phyloP scores from a whole-genome alignment of 2,113 vertebrate genomes.

The Puma concolor region DNA sequence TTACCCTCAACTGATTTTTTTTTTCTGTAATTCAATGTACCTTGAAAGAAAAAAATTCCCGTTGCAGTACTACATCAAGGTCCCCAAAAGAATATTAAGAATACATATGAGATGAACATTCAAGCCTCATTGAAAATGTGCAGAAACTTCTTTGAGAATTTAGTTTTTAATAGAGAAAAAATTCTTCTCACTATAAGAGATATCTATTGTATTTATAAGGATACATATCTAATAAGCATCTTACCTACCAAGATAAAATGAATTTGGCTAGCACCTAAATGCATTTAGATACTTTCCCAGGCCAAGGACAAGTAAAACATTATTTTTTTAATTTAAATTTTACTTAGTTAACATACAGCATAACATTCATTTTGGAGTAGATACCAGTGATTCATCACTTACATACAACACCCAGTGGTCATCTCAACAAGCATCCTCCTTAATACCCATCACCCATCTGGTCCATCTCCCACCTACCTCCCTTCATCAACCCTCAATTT shows the following conservation, averaged over 20 bases:
- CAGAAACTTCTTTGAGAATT: conserved; percentile 49
- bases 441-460: too few species aligned
- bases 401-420: too few species aligned
- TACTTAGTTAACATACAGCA: too few species aligned
- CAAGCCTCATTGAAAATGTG: conserved; percentile 31
- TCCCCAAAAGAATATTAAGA: conserved; percentile 51
- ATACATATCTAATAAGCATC: conserved; percentile 8
- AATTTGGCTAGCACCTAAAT: conserved; percentile 53
- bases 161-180: conserved; percentile 47
- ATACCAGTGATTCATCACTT: too few species aligned
- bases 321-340: not conserved
- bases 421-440: too few species aligned
- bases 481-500: too few species aligned
- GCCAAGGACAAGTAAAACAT: conserved; percentile 52
- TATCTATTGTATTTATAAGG: conserved; percentile 41
- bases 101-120: conserved; percentile 48
- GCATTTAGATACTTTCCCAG: not conserved
- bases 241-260: conserved; percentile 52
- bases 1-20: conserved; percentile 26
- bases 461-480: too few species aligned
- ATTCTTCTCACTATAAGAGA: not conserved
- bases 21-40: conserved; percentile 51
- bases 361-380: too few species aligned
- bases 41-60: conserved; percentile 44
- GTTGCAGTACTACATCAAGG: conserved; percentile 9